Evolutionary conservation across 2,888 invertebrate species (phyloP).

Genomic region (Chalcis sispes): DNA sequence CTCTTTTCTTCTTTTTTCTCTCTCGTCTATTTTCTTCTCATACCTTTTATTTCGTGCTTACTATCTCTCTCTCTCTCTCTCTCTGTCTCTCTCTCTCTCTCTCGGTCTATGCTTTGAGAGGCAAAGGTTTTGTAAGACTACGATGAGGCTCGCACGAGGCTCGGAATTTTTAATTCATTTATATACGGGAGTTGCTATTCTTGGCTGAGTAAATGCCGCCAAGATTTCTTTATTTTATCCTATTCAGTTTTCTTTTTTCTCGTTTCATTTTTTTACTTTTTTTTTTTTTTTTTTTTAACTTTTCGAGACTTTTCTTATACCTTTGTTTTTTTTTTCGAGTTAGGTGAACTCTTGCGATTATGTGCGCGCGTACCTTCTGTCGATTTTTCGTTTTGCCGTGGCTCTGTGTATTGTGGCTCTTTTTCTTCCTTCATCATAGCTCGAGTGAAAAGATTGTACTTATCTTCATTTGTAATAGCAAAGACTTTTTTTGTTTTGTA

Average conservation of each 20-base stretch:
- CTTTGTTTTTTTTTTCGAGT: neutral
- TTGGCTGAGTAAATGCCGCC: slow-evolving; percentile 14
- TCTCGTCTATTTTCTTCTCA: neutral
- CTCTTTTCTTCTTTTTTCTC: neutral
- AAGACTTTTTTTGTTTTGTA: too few relatives aligned
- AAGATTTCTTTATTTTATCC: neutral
- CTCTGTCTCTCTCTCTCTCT: neutral
- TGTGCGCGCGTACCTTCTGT: too few relatives aligned
- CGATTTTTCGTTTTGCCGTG: too few relatives aligned
- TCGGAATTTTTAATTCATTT: slow-evolving; percentile 42
- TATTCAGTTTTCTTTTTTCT: too few relatives aligned
- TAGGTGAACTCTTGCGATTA: slow-evolving; percentile 8
- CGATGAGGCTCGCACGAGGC: neutral
- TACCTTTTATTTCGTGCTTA: neutral
- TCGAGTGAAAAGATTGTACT: too few relatives aligned
- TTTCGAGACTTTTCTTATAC: too few relatives aligned
- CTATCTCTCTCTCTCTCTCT: slow-evolving; percentile 1
- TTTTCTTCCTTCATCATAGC: too few relatives aligned
- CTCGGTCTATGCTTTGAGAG: neutral
- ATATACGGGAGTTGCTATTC: slow-evolving; percentile 26
- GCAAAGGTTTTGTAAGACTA: neutral
- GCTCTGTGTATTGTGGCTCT: too few relatives aligned
- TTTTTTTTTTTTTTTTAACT: neutral
- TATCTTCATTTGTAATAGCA: too few relatives aligned
- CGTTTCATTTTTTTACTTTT: neutral